Evolutionary conservation across 2,113 vertebrate genomes (phyloP).

Genomic region (Tyto alba): DNA sequence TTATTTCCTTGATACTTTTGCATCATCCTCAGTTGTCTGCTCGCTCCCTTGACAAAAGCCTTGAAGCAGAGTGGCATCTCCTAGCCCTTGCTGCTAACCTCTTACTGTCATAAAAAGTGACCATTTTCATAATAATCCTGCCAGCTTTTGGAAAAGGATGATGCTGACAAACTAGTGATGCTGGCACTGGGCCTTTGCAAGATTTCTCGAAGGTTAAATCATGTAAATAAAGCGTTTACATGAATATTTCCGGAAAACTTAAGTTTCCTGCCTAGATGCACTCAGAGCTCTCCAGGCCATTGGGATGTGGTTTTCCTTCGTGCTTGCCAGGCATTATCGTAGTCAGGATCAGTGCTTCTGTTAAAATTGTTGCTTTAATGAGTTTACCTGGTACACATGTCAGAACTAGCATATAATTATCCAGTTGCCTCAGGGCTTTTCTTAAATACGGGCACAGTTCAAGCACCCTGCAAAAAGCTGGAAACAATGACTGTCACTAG

Average conservation of each 20-base stretch:
- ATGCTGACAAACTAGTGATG: background rate
- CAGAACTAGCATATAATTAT: constrained; percentile 5
- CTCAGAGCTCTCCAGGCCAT: background rate
- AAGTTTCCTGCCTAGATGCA: background rate
- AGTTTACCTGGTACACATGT: constrained; percentile 3
- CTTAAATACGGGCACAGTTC: background rate
- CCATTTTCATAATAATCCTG: background rate
- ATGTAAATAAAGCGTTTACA: background rate
- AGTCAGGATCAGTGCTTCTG: background rate
- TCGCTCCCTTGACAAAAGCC: background rate
- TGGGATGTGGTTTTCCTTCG: constrained; percentile 7
- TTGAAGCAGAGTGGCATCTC: background rate
- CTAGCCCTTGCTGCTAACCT: background rate
- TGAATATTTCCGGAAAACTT: background rate
- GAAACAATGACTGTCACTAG: background rate
- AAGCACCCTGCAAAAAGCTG: background rate
- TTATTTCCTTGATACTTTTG: background rate
- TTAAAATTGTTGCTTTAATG: constrained; percentile 13
- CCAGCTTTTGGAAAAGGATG: background rate
- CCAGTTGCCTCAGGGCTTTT: background rate
- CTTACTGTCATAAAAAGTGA: background rate
- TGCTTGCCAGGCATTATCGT: background rate
- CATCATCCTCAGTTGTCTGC: background rate
- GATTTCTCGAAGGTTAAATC: background rate
- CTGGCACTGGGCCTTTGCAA: background rate